phyloP scores from a whole-genome alignment of 92 coral and sea anemone species.

The Pocillopora grandis region DNA sequence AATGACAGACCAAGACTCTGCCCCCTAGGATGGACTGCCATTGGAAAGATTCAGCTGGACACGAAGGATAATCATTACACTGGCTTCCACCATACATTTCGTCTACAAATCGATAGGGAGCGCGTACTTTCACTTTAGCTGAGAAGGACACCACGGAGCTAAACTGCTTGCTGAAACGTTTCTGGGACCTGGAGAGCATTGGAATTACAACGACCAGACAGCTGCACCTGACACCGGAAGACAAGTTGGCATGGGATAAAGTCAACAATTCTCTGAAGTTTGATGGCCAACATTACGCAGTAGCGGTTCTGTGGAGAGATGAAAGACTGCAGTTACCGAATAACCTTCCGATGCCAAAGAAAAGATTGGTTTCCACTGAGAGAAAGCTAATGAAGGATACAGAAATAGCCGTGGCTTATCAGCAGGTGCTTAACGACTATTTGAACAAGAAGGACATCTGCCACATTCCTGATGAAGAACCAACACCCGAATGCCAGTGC shows the following conservation, averaged over 20 bases:
- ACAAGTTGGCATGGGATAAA: constrained; percentile 44
- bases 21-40: constrained; percentile 70
- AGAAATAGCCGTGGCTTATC: constrained; percentile 25
- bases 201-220: constrained; percentile 45
- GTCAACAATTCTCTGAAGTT: constrained; percentile 49
- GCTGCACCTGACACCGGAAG: constrained; percentile 50
- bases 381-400: constrained; percentile 20
- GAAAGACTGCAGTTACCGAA: constrained; percentile 39
- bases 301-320: constrained; percentile 45
- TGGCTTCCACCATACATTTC: constrained; percentile 29
- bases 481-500: constrained; percentile 23
- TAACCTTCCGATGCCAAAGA: constrained; percentile 20
- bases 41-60: constrained; percentile 34
- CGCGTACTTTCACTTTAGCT: background rate
- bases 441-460: constrained; percentile 22
- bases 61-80: constrained; percentile 18
- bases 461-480: constrained; percentile 34
- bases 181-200: constrained; percentile 68
- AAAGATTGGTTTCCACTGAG: constrained; percentile 22
- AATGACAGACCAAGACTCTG: constrained; percentile 20
- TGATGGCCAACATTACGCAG: constrained; percentile 46
- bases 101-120: background rate
- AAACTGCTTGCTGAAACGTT: constrained; percentile 53
- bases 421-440: constrained; percentile 24
- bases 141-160: constrained; percentile 31